These are phyloP conservation scores for Blastobasis lacticolella DNA, from an alignment of 2,888 invertebrate species.

Conservation along the genomic window DNA sequence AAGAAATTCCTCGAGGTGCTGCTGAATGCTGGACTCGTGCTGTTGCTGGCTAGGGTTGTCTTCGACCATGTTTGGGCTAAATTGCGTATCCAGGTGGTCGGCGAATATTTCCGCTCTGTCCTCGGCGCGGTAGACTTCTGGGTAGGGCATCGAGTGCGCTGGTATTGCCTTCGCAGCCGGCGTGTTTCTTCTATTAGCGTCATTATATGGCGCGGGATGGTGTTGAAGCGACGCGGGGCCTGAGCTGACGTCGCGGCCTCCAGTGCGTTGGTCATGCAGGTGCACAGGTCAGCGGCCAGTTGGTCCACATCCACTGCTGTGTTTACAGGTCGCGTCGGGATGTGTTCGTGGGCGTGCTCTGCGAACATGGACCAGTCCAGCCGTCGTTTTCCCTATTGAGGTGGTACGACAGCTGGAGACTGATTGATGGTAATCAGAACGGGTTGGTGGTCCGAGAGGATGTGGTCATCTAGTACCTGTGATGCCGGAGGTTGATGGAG, in stretches of 20 bases:
- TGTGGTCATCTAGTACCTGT: conserved; percentile 7
- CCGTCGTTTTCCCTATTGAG: not conserved
- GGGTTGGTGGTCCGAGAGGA: conserved; percentile 1
- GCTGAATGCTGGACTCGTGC: not conserved
- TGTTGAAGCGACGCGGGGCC: not conserved
- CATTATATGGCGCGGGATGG: not conserved
- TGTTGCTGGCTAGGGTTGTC: not conserved
- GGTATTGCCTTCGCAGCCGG: conserved; percentile 2
- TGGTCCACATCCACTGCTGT: not conserved
- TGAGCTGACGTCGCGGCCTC: not conserved
- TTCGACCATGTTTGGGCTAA: conserved; percentile 2
- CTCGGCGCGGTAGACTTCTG: conserved; percentile 3
- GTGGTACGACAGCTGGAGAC: no score
- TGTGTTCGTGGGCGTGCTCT: not conserved
- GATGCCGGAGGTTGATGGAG: not conserved
- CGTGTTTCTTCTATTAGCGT: not conserved
- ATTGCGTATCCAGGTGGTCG: conserved; percentile 1
- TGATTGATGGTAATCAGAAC: not conserved
- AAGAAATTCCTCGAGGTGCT: not conserved
- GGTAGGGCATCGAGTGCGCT: conserved; percentile 2
- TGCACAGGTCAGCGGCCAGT: not conserved
- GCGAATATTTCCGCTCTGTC: conserved; percentile 8
- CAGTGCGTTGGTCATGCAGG: not conserved
- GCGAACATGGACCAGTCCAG: not conserved
- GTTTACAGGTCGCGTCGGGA: not conserved